Evolutionary conservation across 2,113 vertebrate genomes (phyloP).

Genomic region (Castor canadensis): DNA sequence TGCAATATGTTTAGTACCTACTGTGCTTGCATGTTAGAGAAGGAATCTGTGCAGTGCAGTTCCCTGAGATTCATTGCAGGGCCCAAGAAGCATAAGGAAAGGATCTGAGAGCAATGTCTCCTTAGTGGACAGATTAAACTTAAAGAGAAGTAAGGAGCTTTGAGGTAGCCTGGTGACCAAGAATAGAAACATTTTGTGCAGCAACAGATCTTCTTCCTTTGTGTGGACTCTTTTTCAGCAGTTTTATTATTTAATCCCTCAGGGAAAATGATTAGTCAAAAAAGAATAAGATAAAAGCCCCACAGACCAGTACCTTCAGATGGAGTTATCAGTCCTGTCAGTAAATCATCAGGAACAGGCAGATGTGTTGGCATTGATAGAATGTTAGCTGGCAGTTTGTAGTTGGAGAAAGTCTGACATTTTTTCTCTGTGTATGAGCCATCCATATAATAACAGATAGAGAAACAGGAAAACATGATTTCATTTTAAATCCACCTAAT

Average conservation of each 20-base stretch:
- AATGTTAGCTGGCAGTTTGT: neutral
- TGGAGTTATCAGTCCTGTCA: conserved; percentile 58
- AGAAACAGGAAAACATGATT: conserved; percentile 21
- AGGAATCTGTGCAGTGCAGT: neutral
- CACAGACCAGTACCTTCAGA: neutral
- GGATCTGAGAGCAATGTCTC: neutral
- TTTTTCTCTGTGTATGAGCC: neutral
- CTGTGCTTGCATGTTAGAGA: neutral
- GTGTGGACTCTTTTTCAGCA: neutral
- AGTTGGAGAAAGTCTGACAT: neutral
- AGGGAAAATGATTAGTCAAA: conserved; percentile 48
- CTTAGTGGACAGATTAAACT: neutral
- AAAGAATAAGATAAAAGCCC: conserved; percentile 57
- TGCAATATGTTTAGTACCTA: neutral
- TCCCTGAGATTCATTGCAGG: neutral
- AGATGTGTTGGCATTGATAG: neutral
- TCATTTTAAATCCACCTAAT: conserved; percentile 23
- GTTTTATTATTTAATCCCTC: conserved; percentile 28
- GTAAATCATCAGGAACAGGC: neutral
- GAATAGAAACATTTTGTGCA: conserved; percentile 5
- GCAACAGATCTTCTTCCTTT: neutral
- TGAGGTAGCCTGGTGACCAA: neutral
- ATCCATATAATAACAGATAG: neutral
- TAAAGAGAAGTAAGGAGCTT: neutral
- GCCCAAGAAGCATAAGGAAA: neutral